Base-by-base conservation (phyloP, 2,113 vertebrate species). In the Shinisaurus crocodilurus region DNA sequence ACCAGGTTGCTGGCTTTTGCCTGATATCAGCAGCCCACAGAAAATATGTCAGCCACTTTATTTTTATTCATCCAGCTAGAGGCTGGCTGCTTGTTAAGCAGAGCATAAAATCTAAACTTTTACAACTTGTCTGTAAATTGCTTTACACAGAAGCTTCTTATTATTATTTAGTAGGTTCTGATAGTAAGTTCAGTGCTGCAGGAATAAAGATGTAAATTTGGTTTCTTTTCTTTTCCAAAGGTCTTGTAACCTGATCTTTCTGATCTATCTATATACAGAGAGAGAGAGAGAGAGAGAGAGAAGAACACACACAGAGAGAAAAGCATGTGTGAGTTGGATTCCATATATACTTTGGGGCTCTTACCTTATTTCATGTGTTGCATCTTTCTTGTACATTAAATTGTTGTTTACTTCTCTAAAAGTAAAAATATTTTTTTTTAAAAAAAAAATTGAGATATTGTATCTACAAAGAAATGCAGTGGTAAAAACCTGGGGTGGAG, bases 71-170 rank as follows among this genome's bases (percentile, higher is more conserved):
- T 83, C 67, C 54, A 82, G 8, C 27, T 60, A 34, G 16, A 82
- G n/a, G 18, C 50, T 89, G 29, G 54, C 34, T 89, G 69, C 80
- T 83, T 89, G 5, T 75, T 83, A 83, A 89, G 32, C 37, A 83
- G 50, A 89, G 10, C 50, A 75, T 83, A 75, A 82, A 34, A 60
- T 23, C 32, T 83, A 74, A 60, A 74, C 37, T 48, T 89, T 83
- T 83, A 83, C 80, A 75, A 34, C 7, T 82, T 83, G 48, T 63
- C 80, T 74, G 10, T 89, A 89, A 83, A 83, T 60, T 45, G 69
- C 80, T 82, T 82, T 89, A 82, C 65, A 82, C 29, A 63, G 50
- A 60, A 89, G 37, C 50, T 23, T 57, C 67, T 83, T 45, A 63
- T 89, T 82, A 75, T 76, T 87, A 75, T 83, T 75, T 83, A 75